These are phyloP conservation scores for Notothenia coriiceps DNA, from an alignment of 2,113 vertebrate genomes.

Conservation along the genomic window DNA sequence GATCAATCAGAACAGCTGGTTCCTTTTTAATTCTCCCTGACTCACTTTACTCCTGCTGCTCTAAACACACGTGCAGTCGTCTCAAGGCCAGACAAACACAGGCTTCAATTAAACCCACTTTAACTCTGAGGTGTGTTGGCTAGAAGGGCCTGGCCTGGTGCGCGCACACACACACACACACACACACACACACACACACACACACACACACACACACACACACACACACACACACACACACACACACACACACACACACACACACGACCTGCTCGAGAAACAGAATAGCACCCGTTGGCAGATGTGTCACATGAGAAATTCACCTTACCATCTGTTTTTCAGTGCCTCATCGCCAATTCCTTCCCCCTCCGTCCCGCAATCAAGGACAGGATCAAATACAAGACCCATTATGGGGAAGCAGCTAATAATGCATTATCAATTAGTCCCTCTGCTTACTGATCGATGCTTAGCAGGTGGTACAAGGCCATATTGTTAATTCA, in stretches of 20 bases:
- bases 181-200: constrained; percentile 11
- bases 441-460: constrained; percentile 85
- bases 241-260: neutral
- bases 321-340: constrained; percentile 86
- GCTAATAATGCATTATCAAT: constrained; percentile 88
- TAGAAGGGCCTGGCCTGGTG: constrained; percentile 19
- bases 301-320: constrained; percentile 81
- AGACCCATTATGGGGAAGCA: constrained; percentile 81
- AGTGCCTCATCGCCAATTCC: constrained; percentile 72
- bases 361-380: constrained; percentile 58
- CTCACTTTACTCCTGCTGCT: constrained; percentile 47
- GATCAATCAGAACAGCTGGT: constrained; percentile 67
- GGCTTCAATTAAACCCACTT: constrained; percentile 71
- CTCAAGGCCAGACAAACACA: constrained; percentile 66
- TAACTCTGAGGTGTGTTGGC: constrained; percentile 42
- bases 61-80: constrained; percentile 51
- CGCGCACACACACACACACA: neutral
- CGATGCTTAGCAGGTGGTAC: constrained; percentile 85
- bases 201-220: neutral
- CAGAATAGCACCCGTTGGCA: constrained; percentile 74
- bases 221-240: constrained; percentile 8
- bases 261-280: constrained; percentile 59
- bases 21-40: constrained; percentile 57
- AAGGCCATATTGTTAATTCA: constrained; percentile 83
- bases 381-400: constrained; percentile 85